Percentiles rank a stretch among this genome's conserved stretches.
Evolutionary conservation across 2,113 vertebrate species (phyloP).

Genomic region (Callaeas wilsoni): DNA sequence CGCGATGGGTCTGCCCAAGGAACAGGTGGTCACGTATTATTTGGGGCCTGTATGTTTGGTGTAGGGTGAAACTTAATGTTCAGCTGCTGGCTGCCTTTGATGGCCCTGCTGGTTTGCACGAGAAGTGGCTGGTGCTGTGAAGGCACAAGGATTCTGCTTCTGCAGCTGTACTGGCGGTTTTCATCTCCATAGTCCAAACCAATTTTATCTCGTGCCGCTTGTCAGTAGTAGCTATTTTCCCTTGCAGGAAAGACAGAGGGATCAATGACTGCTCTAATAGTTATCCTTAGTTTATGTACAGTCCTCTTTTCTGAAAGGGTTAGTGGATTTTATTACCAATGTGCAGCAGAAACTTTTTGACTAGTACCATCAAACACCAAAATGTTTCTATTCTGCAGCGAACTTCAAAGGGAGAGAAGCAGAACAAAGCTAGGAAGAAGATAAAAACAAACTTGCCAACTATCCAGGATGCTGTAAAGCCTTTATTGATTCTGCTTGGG

Average conservation of each 20-base stretch:
- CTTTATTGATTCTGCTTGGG: constrained; percentile 49
- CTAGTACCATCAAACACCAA: neutral
- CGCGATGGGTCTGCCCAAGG: neutral
- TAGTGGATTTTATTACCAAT: neutral
- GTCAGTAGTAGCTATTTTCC: neutral
- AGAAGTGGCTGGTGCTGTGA: neutral
- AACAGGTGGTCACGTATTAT: constrained; percentile 55
- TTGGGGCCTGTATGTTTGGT: neutral
- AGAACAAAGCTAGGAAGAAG: neutral
- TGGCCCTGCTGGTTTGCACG: neutral
- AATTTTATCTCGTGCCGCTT: neutral
- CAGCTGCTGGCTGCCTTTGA: constrained; percentile 61
- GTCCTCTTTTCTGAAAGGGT: neutral
- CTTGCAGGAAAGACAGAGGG: neutral
- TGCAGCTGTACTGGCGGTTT: neutral
- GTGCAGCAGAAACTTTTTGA: neutral
- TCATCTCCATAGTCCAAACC: neutral
- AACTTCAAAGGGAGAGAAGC: constrained; percentile 38
- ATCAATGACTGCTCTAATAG: neutral
- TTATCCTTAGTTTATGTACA: neutral
- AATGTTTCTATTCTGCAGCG: neutral
- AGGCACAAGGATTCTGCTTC: neutral
- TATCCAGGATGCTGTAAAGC: constrained; percentile 41
- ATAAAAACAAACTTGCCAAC: constrained; percentile 22
- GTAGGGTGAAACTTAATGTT: neutral